phyloP scores from a whole-genome alignment of 2,113 vertebrate genomes.

The Gulo gulo region DNA sequence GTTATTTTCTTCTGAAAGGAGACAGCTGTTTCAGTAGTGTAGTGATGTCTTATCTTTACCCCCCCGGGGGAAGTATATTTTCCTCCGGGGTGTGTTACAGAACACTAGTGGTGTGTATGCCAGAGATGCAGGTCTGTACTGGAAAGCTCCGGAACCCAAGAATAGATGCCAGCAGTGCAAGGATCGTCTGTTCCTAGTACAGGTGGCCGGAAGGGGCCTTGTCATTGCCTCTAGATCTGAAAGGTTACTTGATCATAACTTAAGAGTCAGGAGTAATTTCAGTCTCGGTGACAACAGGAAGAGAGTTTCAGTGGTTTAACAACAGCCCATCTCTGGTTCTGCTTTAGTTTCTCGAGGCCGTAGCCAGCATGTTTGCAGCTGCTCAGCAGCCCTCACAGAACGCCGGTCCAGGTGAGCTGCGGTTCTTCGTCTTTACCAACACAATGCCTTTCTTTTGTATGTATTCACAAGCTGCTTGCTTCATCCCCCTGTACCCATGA shows the following conservation, averaged over 20 bases:
- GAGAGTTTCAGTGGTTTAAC: background rate
- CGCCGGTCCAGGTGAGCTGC: slow-evolving; percentile 86
- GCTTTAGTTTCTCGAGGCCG: slow-evolving; percentile 93
- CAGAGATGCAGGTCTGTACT: background rate
- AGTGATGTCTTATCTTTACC: background rate
- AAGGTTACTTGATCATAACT: background rate
- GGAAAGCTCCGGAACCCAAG: background rate
- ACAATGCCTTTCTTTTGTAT: background rate
- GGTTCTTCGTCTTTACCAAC: background rate
- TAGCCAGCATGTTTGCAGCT: slow-evolving; percentile 91
- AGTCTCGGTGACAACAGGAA: background rate
- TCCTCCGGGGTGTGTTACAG: background rate
- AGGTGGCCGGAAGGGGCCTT: background rate
- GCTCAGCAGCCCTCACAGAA: slow-evolving; percentile 89
- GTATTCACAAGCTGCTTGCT: background rate
- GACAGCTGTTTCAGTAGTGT: background rate
- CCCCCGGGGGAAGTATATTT: background rate
- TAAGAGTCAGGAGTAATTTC: background rate
- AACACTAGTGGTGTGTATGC: background rate
- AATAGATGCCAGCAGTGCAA: background rate
- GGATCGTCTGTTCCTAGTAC: background rate
- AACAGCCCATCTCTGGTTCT: background rate
- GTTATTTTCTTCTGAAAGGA: background rate
- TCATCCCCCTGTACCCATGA: background rate
- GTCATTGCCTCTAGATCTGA: background rate